Base-by-base conservation (phyloP, 2,113 vertebrate species). In the Alouatta palliata region DNA sequence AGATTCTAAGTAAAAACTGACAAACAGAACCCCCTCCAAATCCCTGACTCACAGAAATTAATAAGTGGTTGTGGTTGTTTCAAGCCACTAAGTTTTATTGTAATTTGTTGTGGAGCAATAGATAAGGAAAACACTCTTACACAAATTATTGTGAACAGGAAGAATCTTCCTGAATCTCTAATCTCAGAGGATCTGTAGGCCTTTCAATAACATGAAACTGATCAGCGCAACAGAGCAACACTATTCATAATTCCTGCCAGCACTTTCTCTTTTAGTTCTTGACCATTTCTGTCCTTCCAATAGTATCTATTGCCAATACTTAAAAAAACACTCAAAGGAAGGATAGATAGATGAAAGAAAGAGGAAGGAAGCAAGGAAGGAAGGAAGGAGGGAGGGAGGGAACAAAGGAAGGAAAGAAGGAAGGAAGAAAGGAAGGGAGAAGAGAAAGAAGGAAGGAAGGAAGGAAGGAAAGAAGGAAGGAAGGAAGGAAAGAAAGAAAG, bases 401-500 rank as follows among this genome's bases (percentile, higher is more conserved):
- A 9, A 90, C 1, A 8, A 37, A 13, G 9, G 10, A 27, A 40
- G 3, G 8, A 9, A 13, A 11, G 75, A 25, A 23, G 5, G 43
- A 58, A 27, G 8, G 10, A 20, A 52, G 5, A 8, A 5, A 12
- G 16, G 75, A 25, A 16, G 5, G 54, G 23, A 8, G 3, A 8
- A 58, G 8, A 3, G 17, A 20, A 54, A 5, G 52, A 7, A 54
- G 6, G 16, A 20, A 8, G 0, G 19, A 20, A 54, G 20, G 54
- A 16, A 58, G 4, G 32, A 8, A 30, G 2, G 37, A 20, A 8
- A 47, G 8, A 21, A 2, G 12, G 20, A 4, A 37, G 8, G 47
- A 3, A 17, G 3, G 30, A 1, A 5, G 25, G n/a, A 6, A 2
- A 40, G 21, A 40, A 3, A 61, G 6, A 23, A 23, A 2, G 0